phyloP scores from a whole-genome alignment of 2,888 invertebrate species.

The Drosophila gaucha region DNA sequence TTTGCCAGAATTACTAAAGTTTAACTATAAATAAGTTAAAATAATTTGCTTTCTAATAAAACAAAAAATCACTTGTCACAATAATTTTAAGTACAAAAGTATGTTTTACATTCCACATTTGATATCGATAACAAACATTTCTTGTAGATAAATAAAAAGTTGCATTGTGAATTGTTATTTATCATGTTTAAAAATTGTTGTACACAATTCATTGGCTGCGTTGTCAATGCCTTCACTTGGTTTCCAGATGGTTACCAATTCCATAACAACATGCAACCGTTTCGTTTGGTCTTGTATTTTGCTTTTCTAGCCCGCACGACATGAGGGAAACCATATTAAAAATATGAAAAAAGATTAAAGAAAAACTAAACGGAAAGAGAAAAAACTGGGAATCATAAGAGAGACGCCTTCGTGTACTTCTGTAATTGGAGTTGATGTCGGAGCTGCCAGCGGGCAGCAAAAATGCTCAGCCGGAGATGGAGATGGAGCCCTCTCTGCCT shows the following conservation, averaged over 20 bases:
- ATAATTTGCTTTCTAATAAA: too few relatives aligned
- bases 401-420: conserved; percentile 80
- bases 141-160: too few relatives aligned
- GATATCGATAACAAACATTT: background rate
- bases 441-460: conserved; percentile 73
- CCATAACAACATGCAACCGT: conserved; percentile 25
- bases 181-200: background rate
- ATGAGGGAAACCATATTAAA: conserved; percentile 59
- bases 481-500: conserved; percentile 27
- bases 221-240: conserved; percentile 20
- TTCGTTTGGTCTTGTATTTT: conserved; percentile 13
- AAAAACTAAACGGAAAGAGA: conserved; percentile 12
- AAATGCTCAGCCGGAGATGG: conserved; percentile 24
- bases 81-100: too few relatives aligned
- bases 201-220: background rate
- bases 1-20: too few relatives aligned
- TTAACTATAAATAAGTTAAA: too few relatives aligned
- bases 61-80: too few relatives aligned
- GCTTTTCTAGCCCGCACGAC: conserved; percentile 51
- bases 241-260: conserved; percentile 26
- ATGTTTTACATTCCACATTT: background rate
- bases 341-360: conserved; percentile 27
- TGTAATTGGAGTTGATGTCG: conserved; percentile 79
- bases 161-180: background rate
- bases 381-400: conserved; percentile 72